Percentiles rank a stretch among this genome's conserved stretches.
Conservation (phyloP, 2,797 vertebrate genomes). For the Mallotus villosus region DNA sequence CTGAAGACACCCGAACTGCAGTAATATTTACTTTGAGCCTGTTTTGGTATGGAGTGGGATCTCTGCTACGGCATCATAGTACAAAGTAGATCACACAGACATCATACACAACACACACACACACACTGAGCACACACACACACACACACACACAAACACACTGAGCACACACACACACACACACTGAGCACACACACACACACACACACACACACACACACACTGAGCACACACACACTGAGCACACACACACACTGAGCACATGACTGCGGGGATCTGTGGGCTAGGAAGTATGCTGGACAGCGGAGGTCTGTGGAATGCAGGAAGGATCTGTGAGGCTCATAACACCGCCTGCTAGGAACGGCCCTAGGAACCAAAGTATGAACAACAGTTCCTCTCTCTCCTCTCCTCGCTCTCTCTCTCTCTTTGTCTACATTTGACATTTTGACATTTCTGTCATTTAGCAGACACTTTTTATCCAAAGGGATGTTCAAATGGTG, state of each 20-base stretch:
- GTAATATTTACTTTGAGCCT: background rate
- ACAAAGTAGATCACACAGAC: slow-evolving; percentile 11
- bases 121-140: too few species aligned
- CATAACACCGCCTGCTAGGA: slow-evolving; percentile 46
- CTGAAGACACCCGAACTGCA: slow-evolving; percentile 11
- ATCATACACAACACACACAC: slow-evolving; percentile 23
- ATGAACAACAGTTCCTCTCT: slow-evolving; percentile 38
- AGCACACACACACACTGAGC: slow-evolving; percentile 26
- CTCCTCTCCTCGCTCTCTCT: slow-evolving; percentile 38
- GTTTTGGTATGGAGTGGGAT: background rate
- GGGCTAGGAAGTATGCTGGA: slow-evolving; percentile 62
- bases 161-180: slow-evolving; percentile 40
- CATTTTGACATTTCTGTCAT: background rate
- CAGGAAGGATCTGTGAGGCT: slow-evolving; percentile 66
- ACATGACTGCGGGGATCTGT: slow-evolving; percentile 61
- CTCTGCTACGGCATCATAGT: background rate
- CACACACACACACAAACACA: slow-evolving; percentile 15
- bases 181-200: slow-evolving; percentile 44
- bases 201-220: slow-evolving; percentile 20
- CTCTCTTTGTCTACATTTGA: slow-evolving; percentile 18
- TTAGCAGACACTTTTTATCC: too few species aligned
- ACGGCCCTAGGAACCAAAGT: slow-evolving; percentile 53
- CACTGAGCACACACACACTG: slow-evolving; percentile 26
- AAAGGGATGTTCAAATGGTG: too few species aligned
- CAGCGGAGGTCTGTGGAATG: slow-evolving; percentile 71